phyloP scores from a whole-genome alignment of 1,140 invertebrate genomes.

The Sesamia nonagrioides region DNA sequence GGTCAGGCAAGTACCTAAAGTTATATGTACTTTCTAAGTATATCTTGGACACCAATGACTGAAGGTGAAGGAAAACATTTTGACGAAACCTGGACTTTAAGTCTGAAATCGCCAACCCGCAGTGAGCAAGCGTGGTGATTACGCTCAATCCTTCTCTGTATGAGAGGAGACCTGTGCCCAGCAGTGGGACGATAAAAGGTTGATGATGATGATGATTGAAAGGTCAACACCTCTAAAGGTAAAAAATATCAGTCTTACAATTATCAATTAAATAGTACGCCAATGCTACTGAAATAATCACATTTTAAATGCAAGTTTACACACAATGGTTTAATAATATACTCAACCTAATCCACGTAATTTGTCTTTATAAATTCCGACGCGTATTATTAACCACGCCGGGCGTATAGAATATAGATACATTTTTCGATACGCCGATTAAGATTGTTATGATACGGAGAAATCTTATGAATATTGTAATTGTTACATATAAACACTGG shows the following conservation, averaged over 20 bases:
- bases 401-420: background rate
- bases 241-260: background rate
- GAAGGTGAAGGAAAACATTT: too few species aligned
- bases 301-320: constrained; percentile 38
- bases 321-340: constrained; percentile 13
- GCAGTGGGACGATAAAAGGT: too few species aligned
- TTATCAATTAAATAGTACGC: background rate
- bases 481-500: background rate
- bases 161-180: too few species aligned
- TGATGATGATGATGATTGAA: too few species aligned
- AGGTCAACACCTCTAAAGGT: too few species aligned
- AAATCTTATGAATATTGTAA: background rate
- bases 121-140: too few species aligned
- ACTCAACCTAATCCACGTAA: constrained; percentile 6
- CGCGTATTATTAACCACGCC: background rate
- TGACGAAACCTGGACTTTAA: too few species aligned
- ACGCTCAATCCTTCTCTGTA: too few species aligned
- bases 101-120: too few species aligned
- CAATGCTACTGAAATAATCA: background rate
- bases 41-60: too few species aligned
- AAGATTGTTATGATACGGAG: background rate
- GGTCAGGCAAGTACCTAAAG: too few species aligned
- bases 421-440: background rate
- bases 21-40: too few species aligned
- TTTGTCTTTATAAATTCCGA: constrained; percentile 13